Percentiles rank a stretch among this genome's conserved stretches.
These are phyloP conservation scores for Pogoniulus pusillus DNA, from an alignment of 2,797 vertebrate genomes.

Conservation along the genomic window DNA sequence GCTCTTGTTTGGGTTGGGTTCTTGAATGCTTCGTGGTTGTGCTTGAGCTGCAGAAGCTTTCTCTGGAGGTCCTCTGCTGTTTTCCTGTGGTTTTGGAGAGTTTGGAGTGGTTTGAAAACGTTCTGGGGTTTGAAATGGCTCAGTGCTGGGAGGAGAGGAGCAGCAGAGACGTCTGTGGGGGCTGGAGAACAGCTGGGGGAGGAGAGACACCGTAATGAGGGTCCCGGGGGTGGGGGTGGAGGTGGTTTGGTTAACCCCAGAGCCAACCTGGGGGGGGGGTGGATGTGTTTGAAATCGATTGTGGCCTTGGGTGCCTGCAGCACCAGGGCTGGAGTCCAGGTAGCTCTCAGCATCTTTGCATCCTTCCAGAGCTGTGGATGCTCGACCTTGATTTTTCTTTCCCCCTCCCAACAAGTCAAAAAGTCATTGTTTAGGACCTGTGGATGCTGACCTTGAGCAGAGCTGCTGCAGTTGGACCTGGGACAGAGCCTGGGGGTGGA, in stretches of 20 bases:
- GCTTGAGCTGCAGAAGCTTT: fast-evolving
- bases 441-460: not conserved
- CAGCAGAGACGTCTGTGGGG: not conserved
- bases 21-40: fast-evolving
- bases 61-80: not conserved
- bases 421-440: not conserved
- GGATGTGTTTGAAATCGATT: not conserved
- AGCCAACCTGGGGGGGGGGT: not conserved
- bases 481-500: not conserved
- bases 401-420: not conserved
- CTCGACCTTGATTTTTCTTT: not conserved
- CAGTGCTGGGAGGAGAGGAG: not conserved
- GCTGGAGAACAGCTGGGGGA: not conserved
- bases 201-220: not conserved
- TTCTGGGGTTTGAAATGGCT: not conserved
- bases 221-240: not conserved
- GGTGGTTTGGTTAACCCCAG: not conserved
- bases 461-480: not conserved
- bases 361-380: not conserved
- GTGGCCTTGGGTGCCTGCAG: fast-evolving
- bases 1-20: not conserved
- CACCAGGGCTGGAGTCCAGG: not conserved
- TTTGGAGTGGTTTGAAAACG: not conserved
- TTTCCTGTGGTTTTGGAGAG: not conserved
- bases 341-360: not conserved